Conservation (phyloP, 1,140 invertebrate species). For the Lepidurus apus region DNA sequence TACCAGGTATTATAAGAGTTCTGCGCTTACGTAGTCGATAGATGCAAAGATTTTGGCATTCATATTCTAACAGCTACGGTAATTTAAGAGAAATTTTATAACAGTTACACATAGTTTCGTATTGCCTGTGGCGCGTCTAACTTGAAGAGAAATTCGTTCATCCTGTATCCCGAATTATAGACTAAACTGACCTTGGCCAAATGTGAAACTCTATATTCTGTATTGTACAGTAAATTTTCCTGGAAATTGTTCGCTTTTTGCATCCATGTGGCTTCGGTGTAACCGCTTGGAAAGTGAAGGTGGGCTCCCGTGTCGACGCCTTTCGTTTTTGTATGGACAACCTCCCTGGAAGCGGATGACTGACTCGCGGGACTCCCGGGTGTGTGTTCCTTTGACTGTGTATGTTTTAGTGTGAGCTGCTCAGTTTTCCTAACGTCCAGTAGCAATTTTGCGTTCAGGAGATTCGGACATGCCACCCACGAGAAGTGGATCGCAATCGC, state of each 20-base stretch:
- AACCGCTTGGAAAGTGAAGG: neutral
- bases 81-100: too few species aligned
- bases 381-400: neutral
- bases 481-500: neutral
- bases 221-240: neutral
- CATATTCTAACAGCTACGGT: too few species aligned
- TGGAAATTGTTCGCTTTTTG: neutral
- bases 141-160: too few species aligned
- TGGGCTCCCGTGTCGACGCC: neutral
- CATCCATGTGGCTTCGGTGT: neutral
- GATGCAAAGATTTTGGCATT: too few species aligned
- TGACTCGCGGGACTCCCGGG: neutral
- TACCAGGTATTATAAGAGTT: too few species aligned
- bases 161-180: too few species aligned
- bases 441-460: neutral
- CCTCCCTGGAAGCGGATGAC: neutral
- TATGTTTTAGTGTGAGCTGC: neutral
- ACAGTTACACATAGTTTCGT: too few species aligned
- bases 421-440: neutral
- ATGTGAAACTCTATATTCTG: too few species aligned
- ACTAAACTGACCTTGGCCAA: too few species aligned
- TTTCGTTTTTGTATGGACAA: slow-evolving; percentile 7
- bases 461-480: slow-evolving; percentile 6
- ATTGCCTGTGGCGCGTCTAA: too few species aligned
- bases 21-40: too few species aligned